Evolutionary conservation across 2,113 vertebrate genomes (phyloP), one percentile per base, ranked within the genome.

Genomic region (Leuciscus idus): DNA sequence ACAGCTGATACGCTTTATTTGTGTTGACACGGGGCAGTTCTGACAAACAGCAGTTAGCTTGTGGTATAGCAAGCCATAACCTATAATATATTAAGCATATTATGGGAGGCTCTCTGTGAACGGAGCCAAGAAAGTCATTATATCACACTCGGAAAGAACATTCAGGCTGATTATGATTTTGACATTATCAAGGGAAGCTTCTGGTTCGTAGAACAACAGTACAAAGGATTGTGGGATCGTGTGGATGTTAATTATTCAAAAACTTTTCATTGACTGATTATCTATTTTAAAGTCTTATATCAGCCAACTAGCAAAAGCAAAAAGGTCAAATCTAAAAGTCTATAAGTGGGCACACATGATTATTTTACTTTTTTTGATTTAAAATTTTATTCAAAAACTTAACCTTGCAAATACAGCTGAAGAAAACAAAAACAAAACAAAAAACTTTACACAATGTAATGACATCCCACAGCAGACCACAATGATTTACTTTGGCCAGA

Each of bases 1-100:
- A 80, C 57, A n/a, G 21, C 55, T 30, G 43, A 68, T 23, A 82
- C 62, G 19, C 62, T 52, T 70, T 82, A 82, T 82, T 82, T 82
- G 26, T 62, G 61, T 66, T 81, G 80, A 70, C 80, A 82, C 11
- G 2, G 79, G 62, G 80, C 46, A 70, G 80, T 52, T 68, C 50
- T 82, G 62, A 68, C 46, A 70, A 82, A 68, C 62, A 50, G 17
- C 46, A 82, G 46, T 6, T 43, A 82, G 62, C 2, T 46, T 66
- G 61, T 70, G 46, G 17, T 70, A 82, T 82, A 82, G 26, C 80
- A 81, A 81, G 61, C 26, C 46, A 21, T 68, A 52, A 68, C 62
- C 62, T 82, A 21, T 52, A 33, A 68, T 82, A 52, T 68, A 52
- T 70, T 30, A 70, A 52, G 26, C 4, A 70, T 33, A 50, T 52